These are phyloP conservation scores for Columba janthina DNA, from an alignment of 2,113 vertebrate species.

Conservation along the genomic window DNA sequence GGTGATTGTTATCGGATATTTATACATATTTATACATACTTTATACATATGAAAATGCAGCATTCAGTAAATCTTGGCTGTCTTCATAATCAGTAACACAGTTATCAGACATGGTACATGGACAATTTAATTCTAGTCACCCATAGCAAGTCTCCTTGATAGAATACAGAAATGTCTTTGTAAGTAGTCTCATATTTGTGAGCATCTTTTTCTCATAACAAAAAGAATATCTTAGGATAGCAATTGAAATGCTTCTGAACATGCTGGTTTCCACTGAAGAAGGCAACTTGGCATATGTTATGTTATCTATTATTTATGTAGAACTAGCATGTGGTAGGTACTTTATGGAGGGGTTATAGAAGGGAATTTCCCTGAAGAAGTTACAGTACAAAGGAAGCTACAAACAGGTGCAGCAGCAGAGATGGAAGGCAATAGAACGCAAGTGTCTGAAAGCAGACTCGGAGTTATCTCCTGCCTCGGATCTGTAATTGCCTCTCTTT, in stretches of 20 bases:
- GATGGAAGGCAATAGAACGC: neutral
- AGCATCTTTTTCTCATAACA: neutral
- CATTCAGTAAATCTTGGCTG: neutral
- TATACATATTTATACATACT: too few relatives aligned
- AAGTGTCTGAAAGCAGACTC: neutral
- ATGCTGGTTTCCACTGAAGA: neutral
- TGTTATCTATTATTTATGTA: neutral
- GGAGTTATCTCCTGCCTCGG: neutral
- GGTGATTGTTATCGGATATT: neutral
- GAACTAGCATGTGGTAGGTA: neutral
- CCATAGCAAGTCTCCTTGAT: neutral
- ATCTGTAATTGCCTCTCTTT: neutral
- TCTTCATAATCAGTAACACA: neutral
- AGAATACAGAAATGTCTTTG: neutral
- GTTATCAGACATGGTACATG: neutral
- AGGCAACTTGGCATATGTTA: neutral
- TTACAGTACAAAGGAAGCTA: neutral
- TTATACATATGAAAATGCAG: neutral
- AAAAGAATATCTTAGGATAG: neutral
- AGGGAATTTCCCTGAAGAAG: neutral
- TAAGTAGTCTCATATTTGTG: neutral
- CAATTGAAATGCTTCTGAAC: neutral
- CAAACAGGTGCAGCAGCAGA: neutral
- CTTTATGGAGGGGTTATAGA: neutral
- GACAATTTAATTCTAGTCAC: neutral